Conservation (phyloP, 2,113 vertebrate species). For the Myrmecobius fasciatus region DNA sequence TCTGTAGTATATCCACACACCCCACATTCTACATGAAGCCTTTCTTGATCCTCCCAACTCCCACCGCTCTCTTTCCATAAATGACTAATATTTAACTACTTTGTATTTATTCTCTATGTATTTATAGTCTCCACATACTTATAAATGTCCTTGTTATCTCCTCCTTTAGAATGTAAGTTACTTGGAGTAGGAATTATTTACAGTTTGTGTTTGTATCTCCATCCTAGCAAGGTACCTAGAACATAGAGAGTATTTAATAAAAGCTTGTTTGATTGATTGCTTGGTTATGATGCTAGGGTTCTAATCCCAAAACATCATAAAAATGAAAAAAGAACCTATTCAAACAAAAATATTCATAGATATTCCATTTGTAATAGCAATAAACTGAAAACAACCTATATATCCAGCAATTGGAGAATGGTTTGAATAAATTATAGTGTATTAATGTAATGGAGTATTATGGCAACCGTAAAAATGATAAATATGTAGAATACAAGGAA, state of each 20-base stretch:
- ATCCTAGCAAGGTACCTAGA: not conserved
- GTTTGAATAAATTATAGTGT: not conserved
- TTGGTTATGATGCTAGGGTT: not conserved
- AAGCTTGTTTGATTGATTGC: not conserved
- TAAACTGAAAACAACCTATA: not conserved
- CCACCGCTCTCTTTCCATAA: not conserved
- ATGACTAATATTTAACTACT: not conserved
- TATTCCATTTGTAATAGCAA: not conserved
- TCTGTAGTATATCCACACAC: not conserved
- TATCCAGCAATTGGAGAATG: constrained; percentile 1
- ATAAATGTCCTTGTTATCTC: not conserved
- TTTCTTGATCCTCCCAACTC: not conserved
- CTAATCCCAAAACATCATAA: not conserved
- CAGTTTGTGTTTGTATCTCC: not conserved
- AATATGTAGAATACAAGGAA: not conserved
- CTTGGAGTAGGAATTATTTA: not conserved
- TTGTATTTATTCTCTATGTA: not conserved
- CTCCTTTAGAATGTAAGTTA: not conserved
- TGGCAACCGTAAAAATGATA: not conserved
- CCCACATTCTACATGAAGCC: not conserved
- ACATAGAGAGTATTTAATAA: not conserved
- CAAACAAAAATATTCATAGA: not conserved
- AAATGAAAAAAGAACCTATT: not conserved
- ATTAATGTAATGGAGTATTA: not conserved
- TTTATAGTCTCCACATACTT: not conserved